Conservation (phyloP, 2,113 vertebrate genomes). For the Collichthys lucidus region DNA sequence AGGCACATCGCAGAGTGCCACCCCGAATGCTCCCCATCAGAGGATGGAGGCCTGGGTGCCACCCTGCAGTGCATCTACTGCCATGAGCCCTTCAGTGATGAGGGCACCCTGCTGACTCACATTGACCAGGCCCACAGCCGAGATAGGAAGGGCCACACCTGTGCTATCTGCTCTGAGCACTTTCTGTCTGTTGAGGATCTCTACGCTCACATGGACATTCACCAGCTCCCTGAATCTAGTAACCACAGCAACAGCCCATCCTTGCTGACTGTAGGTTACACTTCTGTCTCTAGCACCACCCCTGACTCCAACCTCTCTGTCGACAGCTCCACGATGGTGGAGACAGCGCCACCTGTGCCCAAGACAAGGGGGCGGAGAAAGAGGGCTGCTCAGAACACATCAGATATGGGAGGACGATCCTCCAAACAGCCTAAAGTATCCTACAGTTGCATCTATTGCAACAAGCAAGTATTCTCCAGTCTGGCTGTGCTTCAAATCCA, state of each 20-base stretch:
- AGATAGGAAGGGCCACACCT: constrained; percentile 91
- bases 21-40: constrained; percentile 94
- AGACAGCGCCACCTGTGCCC: constrained; percentile 90
- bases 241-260: constrained; percentile 98
- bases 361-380: constrained; percentile 96
- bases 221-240: constrained; percentile 95
- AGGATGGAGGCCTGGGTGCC: constrained; percentile 90
- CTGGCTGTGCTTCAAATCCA: constrained; percentile 97
- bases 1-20: constrained; percentile 98
- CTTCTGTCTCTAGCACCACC: constrained; percentile 98
- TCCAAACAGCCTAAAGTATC: constrained; percentile 94
- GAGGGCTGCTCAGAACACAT: constrained; percentile 90
- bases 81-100: constrained; percentile 95
- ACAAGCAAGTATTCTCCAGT: constrained; percentile 96
- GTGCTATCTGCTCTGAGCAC: constrained; percentile 94
- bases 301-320: constrained; percentile 98
- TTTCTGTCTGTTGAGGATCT: constrained; percentile 95
- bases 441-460: constrained; percentile 98
- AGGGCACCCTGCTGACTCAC: constrained; percentile 92
- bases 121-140: constrained; percentile 93
- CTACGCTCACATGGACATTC: constrained; percentile 96
- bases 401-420: constrained; percentile 89
- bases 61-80: constrained; percentile 96
- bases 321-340: constrained; percentile 96
- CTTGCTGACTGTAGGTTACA: constrained; percentile 95